Evolutionary conservation across 1,140 invertebrate species (phyloP).

Genomic region (Pinna nobilis): DNA sequence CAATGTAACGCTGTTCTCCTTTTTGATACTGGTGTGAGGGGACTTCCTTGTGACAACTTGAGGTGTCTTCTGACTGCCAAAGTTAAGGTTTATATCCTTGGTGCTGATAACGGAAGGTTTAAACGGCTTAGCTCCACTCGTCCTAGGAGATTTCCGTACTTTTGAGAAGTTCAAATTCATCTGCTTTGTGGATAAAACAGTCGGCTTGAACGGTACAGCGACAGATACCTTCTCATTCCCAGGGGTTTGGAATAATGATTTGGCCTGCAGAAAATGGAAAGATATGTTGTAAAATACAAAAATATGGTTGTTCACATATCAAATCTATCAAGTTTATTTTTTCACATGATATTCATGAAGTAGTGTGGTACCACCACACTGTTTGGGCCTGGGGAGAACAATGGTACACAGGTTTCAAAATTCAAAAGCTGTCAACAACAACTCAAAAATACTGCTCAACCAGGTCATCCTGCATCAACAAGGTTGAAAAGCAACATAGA

Average conservation of each 20-base stretch:
- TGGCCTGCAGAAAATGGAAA: too few species aligned
- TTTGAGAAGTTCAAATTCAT: conserved; percentile 62
- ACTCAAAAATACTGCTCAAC: too few species aligned
- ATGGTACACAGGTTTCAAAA: too few species aligned
- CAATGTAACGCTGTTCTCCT: neutral
- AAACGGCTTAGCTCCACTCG: conserved; percentile 40
- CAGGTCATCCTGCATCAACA: too few species aligned
- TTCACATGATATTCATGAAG: too few species aligned
- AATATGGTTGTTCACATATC: neutral
- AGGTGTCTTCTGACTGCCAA: conserved; percentile 45
- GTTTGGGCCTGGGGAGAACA: too few species aligned
- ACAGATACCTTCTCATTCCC: neutral
- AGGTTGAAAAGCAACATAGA: too few species aligned
- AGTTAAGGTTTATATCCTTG: conserved; percentile 63
- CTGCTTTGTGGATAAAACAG: conserved; percentile 45
- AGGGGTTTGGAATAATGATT: conserved; percentile 3
- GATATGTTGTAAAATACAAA: conserved; percentile 3
- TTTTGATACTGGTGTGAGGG: neutral
- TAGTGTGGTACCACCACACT: too few species aligned
- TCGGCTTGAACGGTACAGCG: conserved; percentile 46
- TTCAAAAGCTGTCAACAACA: too few species aligned
- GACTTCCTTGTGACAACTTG: conserved; percentile 25
- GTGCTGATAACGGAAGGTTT: conserved; percentile 56
- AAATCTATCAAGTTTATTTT: neutral
- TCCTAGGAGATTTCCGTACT: conserved; percentile 37